Evolutionary conservation across 2,113 vertebrate genomes (phyloP).

Genomic region (Tringa solitaria): DNA sequence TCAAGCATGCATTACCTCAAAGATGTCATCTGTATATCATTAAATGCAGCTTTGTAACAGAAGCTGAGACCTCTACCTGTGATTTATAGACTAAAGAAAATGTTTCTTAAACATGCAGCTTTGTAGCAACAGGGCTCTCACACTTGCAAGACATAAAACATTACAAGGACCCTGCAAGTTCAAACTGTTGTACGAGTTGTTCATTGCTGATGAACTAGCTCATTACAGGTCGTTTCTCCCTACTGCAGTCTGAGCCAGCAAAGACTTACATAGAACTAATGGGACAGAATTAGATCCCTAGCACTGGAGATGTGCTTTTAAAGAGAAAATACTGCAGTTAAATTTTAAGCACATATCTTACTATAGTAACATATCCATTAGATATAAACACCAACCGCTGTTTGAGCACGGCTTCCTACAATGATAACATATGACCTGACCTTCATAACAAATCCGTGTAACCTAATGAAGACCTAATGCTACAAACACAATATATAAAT

Average conservation of each 20-base stretch:
- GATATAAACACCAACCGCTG: neutral
- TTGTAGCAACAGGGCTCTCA: neutral
- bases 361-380: neutral
- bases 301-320: neutral
- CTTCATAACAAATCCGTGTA: neutral
- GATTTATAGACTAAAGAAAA: neutral
- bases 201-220: neutral
- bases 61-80: neutral
- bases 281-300: neutral
- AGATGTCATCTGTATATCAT: neutral
- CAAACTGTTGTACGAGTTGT: neutral
- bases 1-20: neutral
- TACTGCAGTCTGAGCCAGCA: neutral
- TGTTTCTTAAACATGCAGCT: neutral
- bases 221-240: neutral
- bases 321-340: neutral
- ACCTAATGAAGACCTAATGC: neutral
- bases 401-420: neutral
- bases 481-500: neutral
- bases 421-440: neutral
- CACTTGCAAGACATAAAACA: neutral
- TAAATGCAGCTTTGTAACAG: neutral
- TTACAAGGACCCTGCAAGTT: neutral
- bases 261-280: neutral
- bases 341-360: neutral